A percentile compares a stretch with the other conserved stretches of the same genome.
These are phyloP conservation scores for Trissolcus brochymenae DNA, from an alignment of 2,888 invertebrate genomes.

Conservation along the genomic window DNA sequence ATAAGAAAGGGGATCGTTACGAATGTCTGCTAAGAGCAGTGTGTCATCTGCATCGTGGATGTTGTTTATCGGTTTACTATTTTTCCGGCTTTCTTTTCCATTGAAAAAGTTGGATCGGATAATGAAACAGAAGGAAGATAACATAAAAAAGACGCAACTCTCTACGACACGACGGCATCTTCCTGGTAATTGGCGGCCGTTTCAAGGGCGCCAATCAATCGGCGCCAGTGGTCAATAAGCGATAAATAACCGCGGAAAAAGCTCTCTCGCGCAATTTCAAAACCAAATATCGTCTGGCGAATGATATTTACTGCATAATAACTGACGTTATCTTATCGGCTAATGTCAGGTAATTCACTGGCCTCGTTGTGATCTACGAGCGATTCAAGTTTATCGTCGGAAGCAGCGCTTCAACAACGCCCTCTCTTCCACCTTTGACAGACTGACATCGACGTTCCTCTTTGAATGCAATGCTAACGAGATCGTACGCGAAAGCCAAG, in stretches of 20 bases:
- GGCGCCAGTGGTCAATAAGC: no score
- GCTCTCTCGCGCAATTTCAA: conserved; percentile 19
- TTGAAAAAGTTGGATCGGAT: background rate
- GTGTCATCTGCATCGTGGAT: conserved; percentile 43
- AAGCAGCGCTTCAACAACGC: conserved; percentile 30
- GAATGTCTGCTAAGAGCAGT: conserved; percentile 18
- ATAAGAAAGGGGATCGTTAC: conserved; percentile 23
- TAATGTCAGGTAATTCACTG: conserved; percentile 35
- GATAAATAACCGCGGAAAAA: conserved; percentile 36
- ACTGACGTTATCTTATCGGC: conserved; percentile 52
- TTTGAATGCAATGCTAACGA: conserved; percentile 41
- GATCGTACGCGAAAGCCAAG: conserved; percentile 4
- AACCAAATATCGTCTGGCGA: conserved; percentile 25
- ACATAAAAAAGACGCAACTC: no score
- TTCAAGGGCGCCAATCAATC: conserved; percentile 25
- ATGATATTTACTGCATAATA: conserved; percentile 52
- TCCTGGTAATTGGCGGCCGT: conserved; percentile 4
- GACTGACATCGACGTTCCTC: conserved; percentile 20
- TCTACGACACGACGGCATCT: no score
- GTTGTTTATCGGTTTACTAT: conserved; percentile 39
- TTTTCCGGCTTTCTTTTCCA: conserved; percentile 33
- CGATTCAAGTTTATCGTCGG: conserved; percentile 36
- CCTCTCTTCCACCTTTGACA: conserved; percentile 16
- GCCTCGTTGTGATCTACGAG: conserved; percentile 24
- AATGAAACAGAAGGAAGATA: no score